These are phyloP conservation scores for Gephyroberyx darwinii DNA, from an alignment of 2,797 vertebrate genomes.

Conservation along the genomic window DNA sequence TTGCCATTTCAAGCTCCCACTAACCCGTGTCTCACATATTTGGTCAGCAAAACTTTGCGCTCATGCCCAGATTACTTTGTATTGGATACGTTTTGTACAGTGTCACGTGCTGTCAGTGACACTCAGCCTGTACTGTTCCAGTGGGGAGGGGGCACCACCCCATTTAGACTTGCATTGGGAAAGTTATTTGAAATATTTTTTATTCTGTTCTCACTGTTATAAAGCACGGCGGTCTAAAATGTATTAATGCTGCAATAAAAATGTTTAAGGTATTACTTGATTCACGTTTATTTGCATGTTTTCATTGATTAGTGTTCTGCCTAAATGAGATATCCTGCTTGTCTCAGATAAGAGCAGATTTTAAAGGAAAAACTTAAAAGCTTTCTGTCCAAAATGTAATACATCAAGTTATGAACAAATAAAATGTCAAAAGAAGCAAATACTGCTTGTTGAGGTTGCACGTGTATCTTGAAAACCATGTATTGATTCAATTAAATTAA, in stretches of 20 bases:
- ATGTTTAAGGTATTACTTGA: not conserved
- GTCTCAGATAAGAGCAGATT: too few relatives aligned
- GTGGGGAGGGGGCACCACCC: constrained; percentile 30
- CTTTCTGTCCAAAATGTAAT: too few relatives aligned
- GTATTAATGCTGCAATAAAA: constrained; percentile 29
- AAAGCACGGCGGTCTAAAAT: not conserved
- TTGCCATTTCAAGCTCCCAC: constrained; percentile 5
- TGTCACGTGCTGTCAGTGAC: too few relatives aligned
- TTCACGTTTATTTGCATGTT: not conserved
- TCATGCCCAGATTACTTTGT: not conserved
- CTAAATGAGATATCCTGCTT: too few relatives aligned
- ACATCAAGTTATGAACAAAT: too few relatives aligned
- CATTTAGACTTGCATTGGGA: not conserved
- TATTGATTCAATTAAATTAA: too few relatives aligned
- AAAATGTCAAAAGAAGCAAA: too few relatives aligned
- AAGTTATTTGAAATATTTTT: not conserved
- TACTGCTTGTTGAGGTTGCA: too few relatives aligned
- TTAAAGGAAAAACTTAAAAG: too few relatives aligned
- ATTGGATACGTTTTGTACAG: too few relatives aligned
- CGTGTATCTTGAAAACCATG: too few relatives aligned
- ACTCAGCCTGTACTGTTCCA: not conserved
- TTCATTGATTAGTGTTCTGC: too few relatives aligned
- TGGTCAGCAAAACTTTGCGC: not conserved
- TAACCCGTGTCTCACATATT: not conserved
- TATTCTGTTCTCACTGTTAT: not conserved